phyloP scores from a whole-genome alignment of 2,797 vertebrate species.

The Rhyacichthys aspro region DNA sequence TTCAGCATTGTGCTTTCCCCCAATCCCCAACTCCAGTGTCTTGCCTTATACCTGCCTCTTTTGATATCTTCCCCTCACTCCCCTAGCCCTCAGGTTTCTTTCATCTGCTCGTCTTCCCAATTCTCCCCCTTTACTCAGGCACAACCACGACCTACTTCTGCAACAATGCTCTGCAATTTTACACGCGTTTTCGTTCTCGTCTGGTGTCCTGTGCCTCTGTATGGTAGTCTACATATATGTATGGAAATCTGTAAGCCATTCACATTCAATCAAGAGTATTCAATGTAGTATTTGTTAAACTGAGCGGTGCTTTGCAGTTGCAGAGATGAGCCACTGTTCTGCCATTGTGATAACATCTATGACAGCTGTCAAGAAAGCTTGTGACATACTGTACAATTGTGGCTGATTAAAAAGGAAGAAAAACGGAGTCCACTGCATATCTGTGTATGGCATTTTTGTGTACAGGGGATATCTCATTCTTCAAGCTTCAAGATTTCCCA shows the following conservation, averaged over 20 bases:
- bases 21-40: not conserved
- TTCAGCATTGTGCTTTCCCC: not conserved
- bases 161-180: constrained; percentile 3
- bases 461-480: not conserved
- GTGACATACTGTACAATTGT: too few species aligned
- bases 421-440: too few species aligned
- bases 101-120: constrained; percentile 7
- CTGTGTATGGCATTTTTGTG: not conserved
- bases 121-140: not conserved
- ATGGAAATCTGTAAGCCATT: too few species aligned
- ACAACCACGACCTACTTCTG: constrained; percentile 15
- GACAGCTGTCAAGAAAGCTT: too few species aligned
- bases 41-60: not conserved
- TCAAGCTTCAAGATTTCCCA: not conserved
- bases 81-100: not conserved
- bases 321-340: too few species aligned
- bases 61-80: constrained; percentile 2
- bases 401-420: too few species aligned
- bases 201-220: not conserved
- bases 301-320: too few species aligned
- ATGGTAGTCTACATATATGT: too few species aligned
- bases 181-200: not conserved
- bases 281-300: too few species aligned
- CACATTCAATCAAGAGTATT: not conserved
- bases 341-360: too few species aligned